Base-by-base conservation (phyloP, 2,113 vertebrate species). In the Illadopsis cleaveri region DNA sequence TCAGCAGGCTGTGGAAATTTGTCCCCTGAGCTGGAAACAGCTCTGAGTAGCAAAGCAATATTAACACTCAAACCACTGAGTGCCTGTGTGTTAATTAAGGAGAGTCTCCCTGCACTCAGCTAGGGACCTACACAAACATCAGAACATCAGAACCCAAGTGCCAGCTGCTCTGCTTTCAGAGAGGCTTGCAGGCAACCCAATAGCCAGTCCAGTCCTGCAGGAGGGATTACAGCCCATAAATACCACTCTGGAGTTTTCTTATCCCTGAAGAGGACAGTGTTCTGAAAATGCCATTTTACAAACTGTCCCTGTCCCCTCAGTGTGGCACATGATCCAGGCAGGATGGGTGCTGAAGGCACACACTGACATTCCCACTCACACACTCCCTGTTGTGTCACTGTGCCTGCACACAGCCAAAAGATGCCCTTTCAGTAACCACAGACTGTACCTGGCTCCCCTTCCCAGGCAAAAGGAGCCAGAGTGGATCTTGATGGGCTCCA, bases 341-440 rank as follows among this genome's bases (percentile, higher is more conserved):
- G 47, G 44, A 42, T 33, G 25, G 37, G 53, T 27, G 19, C 53
- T 56, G 53, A 75, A 56, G 24, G n/a, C 53, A 51, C 5, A n/a
- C 20, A 1, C 10, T 19, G 6, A 12, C 19, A 12, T 2, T 42
- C 9, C 50, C n/a, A 5, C 21, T 61, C 50, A 48, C 44, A 51
- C 44, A 4, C 38, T 8, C 25, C 0, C 0, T 25, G 40, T 31
- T 20, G 11, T 51, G 47, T 54, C 66, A 44, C 58, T 5, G 5
- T 5, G 14, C 47, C 70, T 76, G 54, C 72, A 53, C n/a, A 10
- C 71, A 62, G 16, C 47, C 71, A 69, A 30, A 77, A n/a, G 1
- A 16, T 0, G 5, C 51, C 44, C 5, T 2, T 14, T 18, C 31
- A 21, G 3, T 31, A 51, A 37, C 62, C 61, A 38, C 1, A 30